Evolutionary conservation across 2,113 vertebrate species (phyloP).

Genomic region (Globicephala melas): DNA sequence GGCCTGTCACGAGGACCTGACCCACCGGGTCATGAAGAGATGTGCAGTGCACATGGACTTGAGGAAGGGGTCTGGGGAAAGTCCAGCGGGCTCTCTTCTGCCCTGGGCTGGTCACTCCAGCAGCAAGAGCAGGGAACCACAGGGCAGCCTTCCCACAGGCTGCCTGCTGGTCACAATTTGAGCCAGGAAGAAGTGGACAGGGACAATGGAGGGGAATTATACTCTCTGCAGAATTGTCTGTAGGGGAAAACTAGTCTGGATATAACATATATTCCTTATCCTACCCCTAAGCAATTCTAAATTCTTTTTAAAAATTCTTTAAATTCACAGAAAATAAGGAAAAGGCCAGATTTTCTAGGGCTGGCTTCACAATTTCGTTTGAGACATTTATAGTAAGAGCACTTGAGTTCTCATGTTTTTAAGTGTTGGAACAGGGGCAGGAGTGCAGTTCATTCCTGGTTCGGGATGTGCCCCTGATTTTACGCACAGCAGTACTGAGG

Average conservation of each 20-base stretch:
- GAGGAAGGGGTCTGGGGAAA: not conserved
- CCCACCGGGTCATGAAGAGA: not conserved
- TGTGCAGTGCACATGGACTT: not conserved
- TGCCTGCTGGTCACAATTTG: not conserved
- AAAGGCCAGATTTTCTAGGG: not conserved
- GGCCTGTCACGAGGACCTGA: not conserved
- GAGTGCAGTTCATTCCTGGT: not conserved
- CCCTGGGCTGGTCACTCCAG: not conserved
- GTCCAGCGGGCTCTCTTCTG: not conserved
- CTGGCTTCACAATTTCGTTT: not conserved
- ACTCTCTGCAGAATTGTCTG: not conserved
- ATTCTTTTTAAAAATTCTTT: not conserved
- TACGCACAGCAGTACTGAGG: not conserved
- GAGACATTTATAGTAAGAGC: not conserved
- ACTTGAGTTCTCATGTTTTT: not conserved
- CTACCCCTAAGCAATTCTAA: not conserved
- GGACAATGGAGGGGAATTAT: not conserved
- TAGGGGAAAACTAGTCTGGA: not conserved
- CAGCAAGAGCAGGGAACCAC: not conserved
- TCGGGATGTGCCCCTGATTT: not conserved
- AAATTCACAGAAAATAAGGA: not conserved
- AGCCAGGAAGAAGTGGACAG: not conserved
- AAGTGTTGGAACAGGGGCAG: fast-evolving
- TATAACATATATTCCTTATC: not conserved
- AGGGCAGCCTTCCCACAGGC: not conserved